Evolutionary conservation across 2,113 vertebrate species (phyloP), one percentile per base, ranked within the genome.

Genomic region (Coturnix japonica): DNA sequence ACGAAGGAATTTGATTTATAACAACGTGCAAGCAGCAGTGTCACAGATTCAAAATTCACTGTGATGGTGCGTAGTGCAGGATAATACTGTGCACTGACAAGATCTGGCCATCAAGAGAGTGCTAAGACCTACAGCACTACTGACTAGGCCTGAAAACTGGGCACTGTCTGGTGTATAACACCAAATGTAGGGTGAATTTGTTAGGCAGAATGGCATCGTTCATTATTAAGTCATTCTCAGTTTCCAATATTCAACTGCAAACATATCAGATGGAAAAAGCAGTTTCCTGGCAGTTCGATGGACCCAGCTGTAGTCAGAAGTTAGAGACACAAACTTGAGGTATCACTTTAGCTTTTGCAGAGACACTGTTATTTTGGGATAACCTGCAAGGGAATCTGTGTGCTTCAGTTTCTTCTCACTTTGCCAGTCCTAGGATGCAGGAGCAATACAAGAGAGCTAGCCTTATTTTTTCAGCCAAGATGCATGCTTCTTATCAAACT

Each of bases 171-270:
- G 19, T 8, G 17, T 16, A 35, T 13, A 39, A 2, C 60, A 64
- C 47, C 80, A 59, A 57, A 3, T 31, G 44, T 16, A 21, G 69
- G 66, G 54, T 44, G 61, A 61, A 65, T 69, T 87, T 84, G 6
- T 77, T 60, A 13, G 21, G 39, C n/a, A 71, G 51, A 77, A 35
- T 8, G 54, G 31, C 4, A 35, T 59, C n/a, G 51, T 70, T 66
- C 69, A 74, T 60, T 65, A 39, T 54, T 21, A 46, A 77, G 47
- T 80, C 31, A 41, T 63, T 79, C 95, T 90, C 47, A 87, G 41
- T 78, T 95, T 93, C 91, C 93, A 94, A 26, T 72, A 39, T 47
- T 71, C 72, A 49, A 87, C 91, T 49, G 46, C 80, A 93, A 95
- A 84, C 82, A 76, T 84, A 46, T 71, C 2, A 1, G 54, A 23